Evolutionary conservation across 2,113 vertebrate genomes (phyloP).

Genomic region (Fregata magnificens): DNA sequence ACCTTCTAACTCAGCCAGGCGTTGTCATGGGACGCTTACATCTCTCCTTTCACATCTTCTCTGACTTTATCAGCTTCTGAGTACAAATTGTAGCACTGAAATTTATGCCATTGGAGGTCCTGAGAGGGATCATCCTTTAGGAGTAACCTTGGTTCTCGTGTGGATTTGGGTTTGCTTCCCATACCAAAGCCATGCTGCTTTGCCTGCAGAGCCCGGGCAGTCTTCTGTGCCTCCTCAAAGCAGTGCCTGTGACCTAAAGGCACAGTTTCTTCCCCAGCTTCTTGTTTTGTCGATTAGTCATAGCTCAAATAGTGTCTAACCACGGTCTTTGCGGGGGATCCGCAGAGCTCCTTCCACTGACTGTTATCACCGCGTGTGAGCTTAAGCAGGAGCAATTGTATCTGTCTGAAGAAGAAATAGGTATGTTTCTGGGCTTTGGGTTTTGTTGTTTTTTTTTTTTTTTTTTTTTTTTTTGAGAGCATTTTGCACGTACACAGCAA

Average conservation of each 20-base stretch:
- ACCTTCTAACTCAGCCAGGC: background rate
- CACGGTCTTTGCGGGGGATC: rapidly evolving
- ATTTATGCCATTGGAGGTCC: background rate
- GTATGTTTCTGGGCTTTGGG: background rate
- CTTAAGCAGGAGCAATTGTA: background rate
- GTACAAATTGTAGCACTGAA: background rate
- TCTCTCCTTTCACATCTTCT: background rate
- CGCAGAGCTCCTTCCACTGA: background rate
- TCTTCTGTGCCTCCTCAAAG: background rate
- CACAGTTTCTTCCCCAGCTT: background rate
- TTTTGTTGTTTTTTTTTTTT: background rate
- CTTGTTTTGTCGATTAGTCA: background rate
- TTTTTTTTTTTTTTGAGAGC: background rate
- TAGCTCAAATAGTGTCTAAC: background rate
- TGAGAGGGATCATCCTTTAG: background rate
- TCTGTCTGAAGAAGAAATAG: background rate
- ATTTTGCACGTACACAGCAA: background rate
- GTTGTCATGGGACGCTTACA: background rate
- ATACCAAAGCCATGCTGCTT: background rate
- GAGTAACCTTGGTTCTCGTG: background rate
- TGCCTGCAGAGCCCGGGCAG: background rate
- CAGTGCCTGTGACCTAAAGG: background rate
- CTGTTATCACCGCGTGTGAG: background rate
- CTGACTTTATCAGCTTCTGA: background rate
- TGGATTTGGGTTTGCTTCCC: background rate